Conservation (phyloP, 1,140 invertebrate species). For the Calycopis cecrops region DNA sequence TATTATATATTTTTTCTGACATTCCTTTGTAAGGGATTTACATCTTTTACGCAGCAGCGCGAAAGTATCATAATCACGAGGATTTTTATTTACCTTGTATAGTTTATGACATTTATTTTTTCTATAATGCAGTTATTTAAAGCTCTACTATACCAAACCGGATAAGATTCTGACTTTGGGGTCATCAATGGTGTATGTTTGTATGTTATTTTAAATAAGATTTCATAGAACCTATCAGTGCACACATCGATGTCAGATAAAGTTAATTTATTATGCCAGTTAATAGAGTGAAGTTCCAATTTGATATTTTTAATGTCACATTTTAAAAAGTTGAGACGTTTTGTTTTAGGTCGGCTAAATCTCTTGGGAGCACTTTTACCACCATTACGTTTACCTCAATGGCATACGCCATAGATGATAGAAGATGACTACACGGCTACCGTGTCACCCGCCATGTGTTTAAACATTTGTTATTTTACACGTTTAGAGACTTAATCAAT, state of each 20-base stretch:
- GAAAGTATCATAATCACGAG: slow-evolving; percentile 18
- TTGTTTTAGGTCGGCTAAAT: background rate
- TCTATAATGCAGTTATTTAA: background rate
- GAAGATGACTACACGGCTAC: no score
- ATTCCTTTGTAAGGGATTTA: slow-evolving; percentile 9
- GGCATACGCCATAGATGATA: no score
- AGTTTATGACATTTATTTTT: background rate
- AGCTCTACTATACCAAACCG: background rate
- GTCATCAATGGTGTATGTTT: background rate
- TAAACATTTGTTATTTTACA: no score
- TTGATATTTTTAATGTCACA: background rate
- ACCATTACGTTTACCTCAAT: background rate
- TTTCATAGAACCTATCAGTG: background rate
- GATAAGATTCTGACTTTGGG: background rate
- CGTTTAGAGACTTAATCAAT: no score
- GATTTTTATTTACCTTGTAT: slow-evolving; percentile 12
- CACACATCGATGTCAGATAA: background rate
- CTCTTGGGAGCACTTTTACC: background rate
- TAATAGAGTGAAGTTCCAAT: background rate
- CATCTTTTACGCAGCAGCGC: slow-evolving; percentile 13
- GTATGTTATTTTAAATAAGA: background rate
- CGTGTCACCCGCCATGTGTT: no score
- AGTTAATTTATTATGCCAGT: background rate
- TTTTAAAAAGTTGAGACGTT: background rate
- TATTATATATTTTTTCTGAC: background rate